Base-by-base conservation (phyloP, 2,888 invertebrate genomes). In the Notodromas monacha region DNA sequence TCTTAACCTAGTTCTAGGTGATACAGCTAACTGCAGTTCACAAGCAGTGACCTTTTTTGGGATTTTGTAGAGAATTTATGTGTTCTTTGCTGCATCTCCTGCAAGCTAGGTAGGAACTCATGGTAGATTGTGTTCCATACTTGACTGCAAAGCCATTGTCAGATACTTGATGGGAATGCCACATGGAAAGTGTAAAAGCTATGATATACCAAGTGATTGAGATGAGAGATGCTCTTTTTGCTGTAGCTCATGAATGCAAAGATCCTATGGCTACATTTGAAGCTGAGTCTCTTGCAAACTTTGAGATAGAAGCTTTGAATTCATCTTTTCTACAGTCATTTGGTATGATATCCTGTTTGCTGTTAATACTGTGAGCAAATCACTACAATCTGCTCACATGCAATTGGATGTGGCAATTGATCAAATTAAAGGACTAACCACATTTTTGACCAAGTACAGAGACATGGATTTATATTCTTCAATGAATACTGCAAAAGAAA, bases 1-100 rank as follows among this genome's bases (percentile, higher is more conserved):
- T 12, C 12, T 30, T 11, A 30, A 30, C 3, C 14, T 26, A 14
- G 3, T 2, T n/a, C 14, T 30, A 8, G 30, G 30, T 15, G 30
- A 30, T 14, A 14, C 14, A n/a, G 13, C 26, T 4, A 30, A 30
- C 10, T 30, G 15, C n/a, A 15, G n/a, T n/a, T n/a, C 12, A n/a
- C 10, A 3, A 14, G 13, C 30, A 8, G 14, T n/a, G 3, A n/a
- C 30, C 10, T 12, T 14, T n/a, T 30, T 30, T 30, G 30, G 30
- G 15, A 30, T 30, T 30, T 14, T 30, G 14, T 16, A 30, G n/a
- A 21, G 21, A n/a, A 6, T 21, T n/a, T 21, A 21, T n/a, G n/a
- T n/a, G 6, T 8, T 21, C 21, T 21, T 21, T 21, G 21, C 21
- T 8, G 21, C 21, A 21, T 21, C 21, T 8, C 8, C n/a, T 8